A percentile compares a stretch with the other conserved stretches of the same genome.
Evolutionary conservation across 2,888 invertebrate species (phyloP).

Genomic region (Hydriomena furcata): DNA sequence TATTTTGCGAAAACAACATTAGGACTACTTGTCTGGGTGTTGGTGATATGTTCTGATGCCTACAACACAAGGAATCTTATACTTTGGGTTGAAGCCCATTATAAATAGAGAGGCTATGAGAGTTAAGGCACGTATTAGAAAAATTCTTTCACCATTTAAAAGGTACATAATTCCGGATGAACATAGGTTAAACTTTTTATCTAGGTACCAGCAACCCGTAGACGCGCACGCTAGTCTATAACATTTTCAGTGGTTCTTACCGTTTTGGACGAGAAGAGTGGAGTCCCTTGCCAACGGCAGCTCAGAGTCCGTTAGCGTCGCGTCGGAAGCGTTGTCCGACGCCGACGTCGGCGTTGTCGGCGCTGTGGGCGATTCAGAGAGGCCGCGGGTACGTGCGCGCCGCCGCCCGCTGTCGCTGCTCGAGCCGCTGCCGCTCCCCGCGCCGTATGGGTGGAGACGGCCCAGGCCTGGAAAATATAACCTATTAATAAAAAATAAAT

Average conservation of each 20-base stretch:
- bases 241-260: constrained; percentile 70
- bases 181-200: no score
- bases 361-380: constrained; percentile 90
- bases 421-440: constrained; percentile 89
- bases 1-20: no score
- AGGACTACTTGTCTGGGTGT: no score
- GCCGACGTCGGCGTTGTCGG: constrained; percentile 85
- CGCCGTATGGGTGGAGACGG: constrained; percentile 93
- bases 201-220: no score
- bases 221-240: no score
- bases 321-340: constrained; percentile 93
- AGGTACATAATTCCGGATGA: no score
- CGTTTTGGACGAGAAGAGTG: constrained; percentile 92
- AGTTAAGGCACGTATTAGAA: no score
- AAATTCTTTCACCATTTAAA: no score
- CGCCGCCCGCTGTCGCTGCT: constrained; percentile 85
- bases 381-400: constrained; percentile 82
- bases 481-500: neutral
- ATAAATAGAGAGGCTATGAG: no score
- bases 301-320: constrained; percentile 92
- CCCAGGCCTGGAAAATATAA: constrained; percentile 84
- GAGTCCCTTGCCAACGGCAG: constrained; percentile 91
- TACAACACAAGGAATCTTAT: no score
- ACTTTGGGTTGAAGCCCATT: no score
- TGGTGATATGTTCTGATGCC: no score